These are phyloP conservation scores for Drosophila auraria DNA, from an alignment of 1,140 invertebrate genomes.

Conservation along the genomic window DNA sequence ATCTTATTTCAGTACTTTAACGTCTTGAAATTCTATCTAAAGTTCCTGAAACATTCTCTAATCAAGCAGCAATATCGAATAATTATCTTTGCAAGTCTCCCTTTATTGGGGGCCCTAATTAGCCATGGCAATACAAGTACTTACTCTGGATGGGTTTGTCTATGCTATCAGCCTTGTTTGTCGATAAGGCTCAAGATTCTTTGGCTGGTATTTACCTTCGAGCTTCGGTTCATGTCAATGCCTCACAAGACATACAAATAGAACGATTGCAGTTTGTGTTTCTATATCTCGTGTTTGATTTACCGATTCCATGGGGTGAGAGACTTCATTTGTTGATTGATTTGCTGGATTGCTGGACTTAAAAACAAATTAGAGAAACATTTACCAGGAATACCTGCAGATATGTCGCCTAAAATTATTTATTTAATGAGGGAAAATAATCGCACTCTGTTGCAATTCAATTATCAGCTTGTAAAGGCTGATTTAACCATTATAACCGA, in stretches of 20 bases:
- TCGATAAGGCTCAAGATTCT: slow-evolving; percentile 27
- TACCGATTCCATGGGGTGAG: slow-evolving; percentile 41
- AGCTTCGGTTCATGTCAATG: slow-evolving; percentile 38
- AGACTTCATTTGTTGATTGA: slow-evolving; percentile 54
- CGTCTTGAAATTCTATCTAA: too few relatives aligned
- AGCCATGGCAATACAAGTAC: slow-evolving; percentile 25
- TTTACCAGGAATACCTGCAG: slow-evolving; percentile 4
- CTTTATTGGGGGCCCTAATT: slow-evolving; percentile 39
- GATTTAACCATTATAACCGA: slow-evolving; percentile 12
- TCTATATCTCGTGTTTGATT: slow-evolving; percentile 43
- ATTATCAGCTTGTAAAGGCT: slow-evolving; percentile 20
- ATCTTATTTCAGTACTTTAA: too few relatives aligned
- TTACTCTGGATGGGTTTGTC: slow-evolving; percentile 31
- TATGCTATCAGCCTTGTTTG: slow-evolving; percentile 33
- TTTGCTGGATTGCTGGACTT: slow-evolving; percentile 42
- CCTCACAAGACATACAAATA: slow-evolving; percentile 21
- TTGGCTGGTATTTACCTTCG: slow-evolving; percentile 15
- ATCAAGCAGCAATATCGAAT: slow-evolving; percentile 15
- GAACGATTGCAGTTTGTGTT: slow-evolving; percentile 6
- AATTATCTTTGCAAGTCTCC: slow-evolving; percentile 12
- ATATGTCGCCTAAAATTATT: slow-evolving; percentile 10
- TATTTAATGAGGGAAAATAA: slow-evolving; percentile 23
- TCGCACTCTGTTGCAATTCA: slow-evolving; percentile 1
- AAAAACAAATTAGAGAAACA: slow-evolving; percentile 54
- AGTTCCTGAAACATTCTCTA: neutral